phyloP scores from a whole-genome alignment of 2,797 vertebrate genomes.

The Champsocephalus gunnari region DNA sequence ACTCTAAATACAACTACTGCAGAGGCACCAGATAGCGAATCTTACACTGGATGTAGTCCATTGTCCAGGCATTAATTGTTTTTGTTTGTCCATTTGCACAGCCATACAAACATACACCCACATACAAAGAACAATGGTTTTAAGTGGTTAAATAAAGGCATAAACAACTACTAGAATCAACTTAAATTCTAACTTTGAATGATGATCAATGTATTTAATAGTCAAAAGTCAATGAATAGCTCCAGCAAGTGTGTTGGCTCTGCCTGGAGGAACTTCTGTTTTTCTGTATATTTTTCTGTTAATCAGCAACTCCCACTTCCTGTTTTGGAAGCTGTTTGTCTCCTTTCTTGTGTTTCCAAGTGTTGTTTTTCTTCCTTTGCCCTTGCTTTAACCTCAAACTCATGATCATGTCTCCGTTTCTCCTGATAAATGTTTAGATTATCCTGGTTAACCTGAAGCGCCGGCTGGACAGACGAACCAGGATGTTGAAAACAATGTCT shows the following conservation, averaged over 20 bases:
- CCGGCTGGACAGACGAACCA: slow-evolving; percentile 89
- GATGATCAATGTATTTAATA: too few relatives aligned
- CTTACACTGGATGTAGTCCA: too few relatives aligned
- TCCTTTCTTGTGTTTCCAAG: neutral
- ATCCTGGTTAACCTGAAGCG: slow-evolving; percentile 96
- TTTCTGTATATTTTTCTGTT: slow-evolving; percentile 21
- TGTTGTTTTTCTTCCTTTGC: neutral
- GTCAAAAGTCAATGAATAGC: too few relatives aligned
- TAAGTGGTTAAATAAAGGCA: too few relatives aligned
- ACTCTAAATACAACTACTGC: too few relatives aligned
- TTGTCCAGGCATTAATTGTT: too few relatives aligned
- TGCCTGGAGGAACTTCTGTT: slow-evolving; percentile 11
- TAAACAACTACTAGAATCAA: too few relatives aligned
- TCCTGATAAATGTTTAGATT: slow-evolving; percentile 79
- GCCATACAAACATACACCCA: too few relatives aligned
- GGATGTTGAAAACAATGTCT: slow-evolving; percentile 90
- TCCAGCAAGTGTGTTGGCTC: neutral
- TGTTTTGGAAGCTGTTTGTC: slow-evolving; percentile 10
- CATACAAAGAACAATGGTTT: too few relatives aligned
- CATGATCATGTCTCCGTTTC: neutral
- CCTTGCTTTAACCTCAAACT: neutral
- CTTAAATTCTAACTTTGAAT: too few relatives aligned
- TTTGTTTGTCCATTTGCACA: too few relatives aligned
- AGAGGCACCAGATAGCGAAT: too few relatives aligned
- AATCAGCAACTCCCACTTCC: slow-evolving; percentile 18